Base-by-base conservation (phyloP, 2,797 vertebrate genomes). In the Hydrocynus forskahlii region DNA sequence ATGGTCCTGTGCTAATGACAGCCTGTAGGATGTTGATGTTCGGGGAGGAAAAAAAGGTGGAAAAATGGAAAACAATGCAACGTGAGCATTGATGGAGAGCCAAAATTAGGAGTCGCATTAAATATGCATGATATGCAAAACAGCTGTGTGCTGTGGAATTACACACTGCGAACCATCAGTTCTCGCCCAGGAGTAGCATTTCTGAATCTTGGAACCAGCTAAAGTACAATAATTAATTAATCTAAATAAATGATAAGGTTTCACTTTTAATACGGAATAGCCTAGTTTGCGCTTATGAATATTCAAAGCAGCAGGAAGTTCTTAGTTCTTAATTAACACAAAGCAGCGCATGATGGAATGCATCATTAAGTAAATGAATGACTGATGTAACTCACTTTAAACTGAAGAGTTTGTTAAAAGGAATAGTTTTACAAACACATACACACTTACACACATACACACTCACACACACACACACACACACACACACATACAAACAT, bases 111-210 rank as follows among this genome's bases (percentile, higher is more conserved):
- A 29, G 35, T 23, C n/a, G 43, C 38, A 45, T 79, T 75, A 75
- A 85, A 79, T 64, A 81, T 79, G 29, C 17, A 79, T 75, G 80
- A 72, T 38, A 76, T 71, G 72, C 76, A 72, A 76, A 79, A 9
- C 60, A 79, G 59, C 29, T 25, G 68, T 40, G 64, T 19, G 21
- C 57, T 64, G 80, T 64, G n/a, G 52, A 84, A 82, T 38, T 66
- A 72, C 69, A 72, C 50, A 72, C 63, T 19, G 35, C 50, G 8
- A 23, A 10, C 6, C 10, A 72, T 35, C 25, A 21, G 52, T 35
- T 73, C 17, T 43, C 19, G 21, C 54, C 5, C 25, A 8, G 52
- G 54, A 40, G 25, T 38, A 38, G 14, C 35, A 21, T 73, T 73
- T 73, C 54, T 59, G 54, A 73, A 73, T 73, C 19, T 40, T 21